Conservation (phyloP, 37 sponge, comb jelly and placozoan genomes). For the Agelas oroides region DNA sequence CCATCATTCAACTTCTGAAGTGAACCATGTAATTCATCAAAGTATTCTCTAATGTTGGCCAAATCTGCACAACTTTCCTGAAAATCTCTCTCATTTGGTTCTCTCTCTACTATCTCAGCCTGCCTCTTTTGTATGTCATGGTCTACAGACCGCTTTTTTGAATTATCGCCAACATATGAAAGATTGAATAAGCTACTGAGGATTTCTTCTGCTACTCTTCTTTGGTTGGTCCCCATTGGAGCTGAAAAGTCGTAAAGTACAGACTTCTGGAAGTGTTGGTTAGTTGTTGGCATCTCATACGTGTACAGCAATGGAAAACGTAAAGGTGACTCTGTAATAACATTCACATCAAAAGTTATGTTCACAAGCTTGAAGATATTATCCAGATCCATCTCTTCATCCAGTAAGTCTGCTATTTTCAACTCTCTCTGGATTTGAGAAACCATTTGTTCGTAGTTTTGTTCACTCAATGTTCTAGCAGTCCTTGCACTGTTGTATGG, state of each 20-base stretch:
- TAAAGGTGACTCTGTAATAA: background rate
- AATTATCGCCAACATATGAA: background rate
- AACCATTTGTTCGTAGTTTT: background rate
- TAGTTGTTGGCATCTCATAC: background rate
- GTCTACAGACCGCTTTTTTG: no score
- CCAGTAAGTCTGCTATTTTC: no score
- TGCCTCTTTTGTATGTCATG: background rate
- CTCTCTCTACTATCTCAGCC: background rate
- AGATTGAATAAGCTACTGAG: background rate
- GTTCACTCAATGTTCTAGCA: background rate
- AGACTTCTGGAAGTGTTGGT: background rate
- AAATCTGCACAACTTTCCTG: slow-evolving; percentile 15
- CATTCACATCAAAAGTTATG: background rate
- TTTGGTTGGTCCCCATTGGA: background rate
- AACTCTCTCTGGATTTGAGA: no score
- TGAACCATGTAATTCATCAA: background rate
- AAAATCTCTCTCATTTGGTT: background rate
- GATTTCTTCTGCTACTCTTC: background rate
- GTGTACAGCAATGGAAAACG: background rate
- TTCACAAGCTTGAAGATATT: background rate
- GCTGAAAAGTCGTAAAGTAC: slow-evolving; percentile 12
- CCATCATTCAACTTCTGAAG: background rate
- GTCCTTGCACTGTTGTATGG: background rate
- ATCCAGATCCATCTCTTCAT: background rate
- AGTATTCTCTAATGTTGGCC: background rate